Evolutionary conservation across 2,113 vertebrate species (phyloP), one percentile per base, ranked within the genome.

Genomic region (Corythornis cristatus): DNA sequence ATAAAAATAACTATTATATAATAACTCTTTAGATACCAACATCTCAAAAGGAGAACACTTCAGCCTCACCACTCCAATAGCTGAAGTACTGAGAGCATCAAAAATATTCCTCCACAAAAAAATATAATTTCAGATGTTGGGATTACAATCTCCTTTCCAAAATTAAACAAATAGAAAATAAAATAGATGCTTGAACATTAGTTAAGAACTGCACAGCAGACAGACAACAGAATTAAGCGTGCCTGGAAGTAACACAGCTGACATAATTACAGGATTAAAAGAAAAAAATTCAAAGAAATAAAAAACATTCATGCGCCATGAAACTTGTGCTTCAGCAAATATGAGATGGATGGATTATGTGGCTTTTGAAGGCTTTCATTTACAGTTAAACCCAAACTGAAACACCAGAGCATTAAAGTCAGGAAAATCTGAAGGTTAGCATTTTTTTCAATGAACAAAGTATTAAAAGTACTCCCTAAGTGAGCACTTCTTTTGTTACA

Each of bases 401-500:
- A 98, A 98, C 96, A 95, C 90, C 84, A 93, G 88, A 94, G 93
- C 93, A 97, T 88, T 97, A 96, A 96, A 94, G 70, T 91, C 70
- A 93, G 78, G 93, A 97, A 97, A 97, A 93, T 95, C 86, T n/a
- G 16, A 80, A 96, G 87, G 92, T 93, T 97, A 96, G 97, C 96
- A 96, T 94, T 97, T 97, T 95, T 93, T 96, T 78, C 96, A 98
- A 86, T 96, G 96, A 97, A 74, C 33, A 23, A 96, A 94, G 91
- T 95, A 96, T 97, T 97, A 96, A 95, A 97, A 98, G 86, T 95
- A 96, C 76, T 88, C 80, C 96, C 93, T 97, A 97, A 97, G 88
- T 83, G 95, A 97, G 96, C 97, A 97, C 53, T 97, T 97, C 97
- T 97, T 98, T 98, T 98, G 96, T 98, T 95, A 95, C 31, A 96